These are phyloP conservation scores for Benitochromis conjunctus DNA, from an alignment of 2,113 vertebrate species.

Conservation along the genomic window DNA sequence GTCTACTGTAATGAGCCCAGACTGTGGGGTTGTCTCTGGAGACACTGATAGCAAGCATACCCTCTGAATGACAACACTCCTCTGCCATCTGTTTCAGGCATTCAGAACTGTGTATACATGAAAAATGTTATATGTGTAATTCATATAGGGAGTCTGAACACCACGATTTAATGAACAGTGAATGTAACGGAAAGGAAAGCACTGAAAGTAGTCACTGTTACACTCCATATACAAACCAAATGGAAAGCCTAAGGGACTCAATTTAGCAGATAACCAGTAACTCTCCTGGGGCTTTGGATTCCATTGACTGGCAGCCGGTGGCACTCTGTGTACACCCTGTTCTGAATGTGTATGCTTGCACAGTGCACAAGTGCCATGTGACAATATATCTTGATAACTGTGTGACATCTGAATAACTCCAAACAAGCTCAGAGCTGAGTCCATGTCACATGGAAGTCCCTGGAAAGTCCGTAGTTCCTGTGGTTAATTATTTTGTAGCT, in stretches of 20 bases:
- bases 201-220: background rate
- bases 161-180: background rate
- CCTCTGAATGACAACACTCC: slow-evolving; percentile 31
- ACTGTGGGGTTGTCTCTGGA: slow-evolving; percentile 48
- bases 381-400: slow-evolving; percentile 7
- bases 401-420: slow-evolving; percentile 16
- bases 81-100: slow-evolving; percentile 33
- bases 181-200: background rate
- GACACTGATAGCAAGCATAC: slow-evolving; percentile 30
- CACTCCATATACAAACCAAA: slow-evolving; percentile 11
- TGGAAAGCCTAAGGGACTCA: slow-evolving; percentile 52
- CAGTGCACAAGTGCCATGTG: slow-evolving; percentile 10
- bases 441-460: background rate
- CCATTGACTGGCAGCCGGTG: slow-evolving; percentile 42
- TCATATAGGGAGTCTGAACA: background rate
- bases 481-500: slow-evolving; percentile 44
- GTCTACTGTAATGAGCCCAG: slow-evolving; percentile 65
- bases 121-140: slow-evolving; percentile 1
- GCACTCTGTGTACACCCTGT: background rate
- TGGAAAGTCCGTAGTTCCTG: background rate
- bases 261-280: slow-evolving; percentile 48
- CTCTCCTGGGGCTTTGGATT: slow-evolving; percentile 22
- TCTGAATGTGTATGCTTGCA: background rate
- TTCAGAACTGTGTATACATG: background rate
- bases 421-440: background rate